phyloP scores from a whole-genome alignment of 2,113 vertebrate genomes.

The Cyphotilapia sp. region DNA sequence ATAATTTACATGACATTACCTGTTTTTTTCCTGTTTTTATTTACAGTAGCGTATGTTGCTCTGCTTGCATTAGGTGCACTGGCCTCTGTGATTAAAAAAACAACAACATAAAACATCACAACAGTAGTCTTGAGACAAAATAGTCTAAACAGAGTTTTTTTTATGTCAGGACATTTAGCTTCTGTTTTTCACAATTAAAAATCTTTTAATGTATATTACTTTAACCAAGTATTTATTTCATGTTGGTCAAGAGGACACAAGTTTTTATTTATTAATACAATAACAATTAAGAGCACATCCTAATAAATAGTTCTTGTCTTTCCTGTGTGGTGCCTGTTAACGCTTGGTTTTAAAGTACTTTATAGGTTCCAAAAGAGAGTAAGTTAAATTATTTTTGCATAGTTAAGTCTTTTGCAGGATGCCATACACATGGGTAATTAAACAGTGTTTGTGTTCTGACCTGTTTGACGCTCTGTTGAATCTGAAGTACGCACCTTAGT shows the following conservation, averaged over 20 bases:
- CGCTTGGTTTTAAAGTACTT: accelerated
- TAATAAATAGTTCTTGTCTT: accelerated
- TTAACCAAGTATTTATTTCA: neutral
- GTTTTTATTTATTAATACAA: neutral
- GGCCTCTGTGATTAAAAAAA: neutral
- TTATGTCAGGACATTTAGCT: neutral
- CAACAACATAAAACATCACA: neutral
- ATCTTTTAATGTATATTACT: accelerated
- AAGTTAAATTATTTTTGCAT: accelerated
- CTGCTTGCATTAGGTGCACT: neutral
- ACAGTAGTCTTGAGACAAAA: neutral
- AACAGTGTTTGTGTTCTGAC: neutral
- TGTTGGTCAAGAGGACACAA: accelerated
- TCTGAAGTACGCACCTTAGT: neutral
- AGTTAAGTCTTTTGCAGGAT: neutral
- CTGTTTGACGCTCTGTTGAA: accelerated
- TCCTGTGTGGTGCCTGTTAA: accelerated
- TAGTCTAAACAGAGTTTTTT: neutral
- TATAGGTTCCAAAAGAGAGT: neutral
- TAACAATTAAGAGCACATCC: neutral
- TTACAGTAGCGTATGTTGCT: neutral
- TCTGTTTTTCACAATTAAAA: neutral
- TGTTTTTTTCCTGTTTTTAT: neutral
- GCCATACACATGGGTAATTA: accelerated
- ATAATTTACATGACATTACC: neutral